Evolutionary conservation across 2,888 invertebrate genomes (phyloP).

Genomic region (Brassicogethes aeneus): DNA sequence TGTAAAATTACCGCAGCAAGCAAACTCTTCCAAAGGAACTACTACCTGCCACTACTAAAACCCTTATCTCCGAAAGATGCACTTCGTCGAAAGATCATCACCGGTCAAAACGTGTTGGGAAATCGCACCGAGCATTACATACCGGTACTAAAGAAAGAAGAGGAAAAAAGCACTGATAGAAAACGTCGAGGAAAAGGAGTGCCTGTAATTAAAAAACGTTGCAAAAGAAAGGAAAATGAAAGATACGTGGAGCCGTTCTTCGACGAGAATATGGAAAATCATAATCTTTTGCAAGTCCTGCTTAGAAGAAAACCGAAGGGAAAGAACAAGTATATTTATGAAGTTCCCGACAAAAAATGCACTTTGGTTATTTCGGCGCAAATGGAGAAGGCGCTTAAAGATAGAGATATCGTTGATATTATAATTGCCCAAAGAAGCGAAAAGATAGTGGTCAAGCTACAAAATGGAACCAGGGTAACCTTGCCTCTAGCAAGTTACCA

Average conservation of each 20-base stretch:
- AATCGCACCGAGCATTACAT: slow-evolving; percentile 58
- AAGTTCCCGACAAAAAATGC: slow-evolving; percentile 61
- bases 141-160: slow-evolving; percentile 54
- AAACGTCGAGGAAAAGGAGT: slow-evolving; percentile 33
- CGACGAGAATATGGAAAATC: slow-evolving; percentile 35
- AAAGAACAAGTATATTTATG: slow-evolving; percentile 59
- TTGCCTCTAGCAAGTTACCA: slow-evolving; percentile 45
- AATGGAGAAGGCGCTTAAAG: slow-evolving; percentile 65
- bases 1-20: slow-evolving; percentile 76
- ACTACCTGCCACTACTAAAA: slow-evolving; percentile 71
- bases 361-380: slow-evolving; percentile 62
- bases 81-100: slow-evolving; percentile 67
- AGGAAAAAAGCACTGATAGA: slow-evolving; percentile 30
- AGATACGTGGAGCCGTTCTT: slow-evolving; percentile 35
- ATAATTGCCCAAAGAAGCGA: slow-evolving; percentile 68
- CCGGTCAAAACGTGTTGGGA: slow-evolving; percentile 59
- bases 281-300: slow-evolving; percentile 32
- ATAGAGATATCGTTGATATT: slow-evolving; percentile 66
- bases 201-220: slow-evolving; percentile 35
- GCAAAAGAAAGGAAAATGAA: slow-evolving; percentile 27
- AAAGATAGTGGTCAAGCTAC: slow-evolving; percentile 59
- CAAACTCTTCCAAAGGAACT: slow-evolving; percentile 69
- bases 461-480: slow-evolving; percentile 60
- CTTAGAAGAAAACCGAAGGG: slow-evolving; percentile 48
- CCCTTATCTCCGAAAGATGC: slow-evolving; percentile 76